These are phyloP conservation scores for Callyntrura guangdongensis DNA, from an alignment of 2,888 invertebrate genomes.

Conservation along the genomic window DNA sequence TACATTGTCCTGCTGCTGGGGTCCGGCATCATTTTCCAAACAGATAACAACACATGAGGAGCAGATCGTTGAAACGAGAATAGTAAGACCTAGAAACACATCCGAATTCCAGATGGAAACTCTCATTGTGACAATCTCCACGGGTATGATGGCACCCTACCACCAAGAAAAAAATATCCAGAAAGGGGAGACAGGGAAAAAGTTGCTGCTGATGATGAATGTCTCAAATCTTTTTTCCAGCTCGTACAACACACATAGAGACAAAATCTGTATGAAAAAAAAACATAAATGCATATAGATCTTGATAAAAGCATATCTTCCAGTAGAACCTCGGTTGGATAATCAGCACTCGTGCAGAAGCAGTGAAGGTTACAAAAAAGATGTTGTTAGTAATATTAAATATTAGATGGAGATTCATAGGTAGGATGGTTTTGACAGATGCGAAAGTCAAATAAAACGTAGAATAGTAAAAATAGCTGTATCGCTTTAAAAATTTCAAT, in stretches of 20 bases:
- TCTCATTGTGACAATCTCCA: slow-evolving; percentile 61
- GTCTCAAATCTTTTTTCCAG: not conserved
- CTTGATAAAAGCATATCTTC: too few relatives aligned
- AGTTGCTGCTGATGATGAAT: slow-evolving; percentile 28
- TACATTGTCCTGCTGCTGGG: slow-evolving; percentile 62
- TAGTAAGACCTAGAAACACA: slow-evolving; percentile 72
- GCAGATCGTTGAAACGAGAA: slow-evolving; percentile 75
- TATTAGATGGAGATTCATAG: not conserved
- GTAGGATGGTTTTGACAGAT: slow-evolving; percentile 17
- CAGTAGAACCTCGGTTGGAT: not conserved
- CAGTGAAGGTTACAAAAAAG: slow-evolving; percentile 18
- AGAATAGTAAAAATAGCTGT: not conserved
- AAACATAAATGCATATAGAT: not conserved
- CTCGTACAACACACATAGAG: too few relatives aligned
- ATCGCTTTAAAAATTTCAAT: slow-evolving; percentile 34
- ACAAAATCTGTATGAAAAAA: not conserved
- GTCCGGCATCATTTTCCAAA: slow-evolving; percentile 75
- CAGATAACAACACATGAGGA: slow-evolving; percentile 69
- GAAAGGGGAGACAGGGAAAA: not conserved
- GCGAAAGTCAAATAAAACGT: not conserved
- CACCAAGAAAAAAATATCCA: slow-evolving; percentile 13
- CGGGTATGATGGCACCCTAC: not conserved
- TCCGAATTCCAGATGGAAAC: slow-evolving; percentile 67
- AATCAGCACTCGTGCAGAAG: not conserved
- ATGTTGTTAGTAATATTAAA: not conserved